These are phyloP conservation scores for Lepidocyrtinus sp. DNA, from an alignment of 2,888 invertebrate genomes.

Conservation along the genomic window DNA sequence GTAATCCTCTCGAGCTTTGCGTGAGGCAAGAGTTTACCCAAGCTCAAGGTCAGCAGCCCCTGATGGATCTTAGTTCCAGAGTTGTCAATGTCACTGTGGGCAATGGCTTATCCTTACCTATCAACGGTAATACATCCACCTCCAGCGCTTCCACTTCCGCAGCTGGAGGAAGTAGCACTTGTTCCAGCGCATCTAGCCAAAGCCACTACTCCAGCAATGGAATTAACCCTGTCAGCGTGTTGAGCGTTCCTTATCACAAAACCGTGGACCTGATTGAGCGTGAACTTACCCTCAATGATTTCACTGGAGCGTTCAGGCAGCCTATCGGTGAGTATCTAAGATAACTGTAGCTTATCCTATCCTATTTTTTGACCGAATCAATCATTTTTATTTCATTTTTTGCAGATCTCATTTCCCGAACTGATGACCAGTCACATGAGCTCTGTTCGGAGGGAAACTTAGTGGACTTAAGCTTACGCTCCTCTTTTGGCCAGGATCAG, in stretches of 20 bases:
- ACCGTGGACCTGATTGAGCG: constrained; percentile 62
- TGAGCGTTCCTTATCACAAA: constrained; percentile 61
- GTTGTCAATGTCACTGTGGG: constrained; percentile 59
- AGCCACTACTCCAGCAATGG: constrained; percentile 31
- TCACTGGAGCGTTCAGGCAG: constrained; percentile 67
- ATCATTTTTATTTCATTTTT: background rate
- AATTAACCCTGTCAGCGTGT: constrained; percentile 16
- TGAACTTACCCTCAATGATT: constrained; percentile 63
- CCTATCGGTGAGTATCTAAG: constrained; percentile 63
- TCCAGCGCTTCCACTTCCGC: constrained; percentile 19
- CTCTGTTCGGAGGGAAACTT: constrained; percentile 65
- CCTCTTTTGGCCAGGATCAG: constrained; percentile 66
- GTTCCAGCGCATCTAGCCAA: constrained; percentile 27
- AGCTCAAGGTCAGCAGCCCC: constrained; percentile 39
- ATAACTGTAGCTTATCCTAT: background rate
- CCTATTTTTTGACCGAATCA: background rate
- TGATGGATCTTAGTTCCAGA: constrained; percentile 67
- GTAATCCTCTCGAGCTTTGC: constrained; percentile 67
- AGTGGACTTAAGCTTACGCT: constrained; percentile 65
- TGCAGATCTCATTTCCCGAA: constrained; percentile 64
- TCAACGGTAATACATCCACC: too few relatives aligned
- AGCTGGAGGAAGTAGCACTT: constrained; percentile 53
- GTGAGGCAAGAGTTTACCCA: constrained; percentile 61
- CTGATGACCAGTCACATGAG: constrained; percentile 63
- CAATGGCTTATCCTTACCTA: constrained; percentile 50